These are phyloP conservation scores for Heliconius hortense DNA, from an alignment of 2,888 invertebrate species.

Conservation along the genomic window DNA sequence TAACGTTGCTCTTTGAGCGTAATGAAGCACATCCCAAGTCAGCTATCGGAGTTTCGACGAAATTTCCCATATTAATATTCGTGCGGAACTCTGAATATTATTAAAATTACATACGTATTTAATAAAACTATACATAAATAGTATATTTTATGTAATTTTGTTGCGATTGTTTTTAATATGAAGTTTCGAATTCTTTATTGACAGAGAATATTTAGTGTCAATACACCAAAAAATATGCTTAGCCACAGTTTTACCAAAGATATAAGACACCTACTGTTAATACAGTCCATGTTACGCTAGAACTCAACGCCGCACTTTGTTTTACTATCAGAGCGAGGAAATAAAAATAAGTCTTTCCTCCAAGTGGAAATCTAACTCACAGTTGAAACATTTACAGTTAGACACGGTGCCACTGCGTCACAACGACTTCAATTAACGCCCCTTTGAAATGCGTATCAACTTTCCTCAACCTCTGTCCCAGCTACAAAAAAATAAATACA, in stretches of 20 bases:
- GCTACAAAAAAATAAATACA: no score
- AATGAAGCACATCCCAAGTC: slow-evolving; percentile 40
- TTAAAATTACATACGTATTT: neutral
- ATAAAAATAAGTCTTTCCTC: neutral
- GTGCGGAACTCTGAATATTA: slow-evolving; percentile 12
- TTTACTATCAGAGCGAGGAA: neutral
- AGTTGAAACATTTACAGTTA: neutral
- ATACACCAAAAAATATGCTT: no score
- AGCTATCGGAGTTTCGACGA: slow-evolving; percentile 32
- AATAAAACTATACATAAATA: no score
- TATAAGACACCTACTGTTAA: neutral
- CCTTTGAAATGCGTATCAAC: no score
- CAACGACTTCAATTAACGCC: neutral
- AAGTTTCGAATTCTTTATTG: neutral
- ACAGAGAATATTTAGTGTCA: no score
- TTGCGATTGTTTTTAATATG: neutral
- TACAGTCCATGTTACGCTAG: neutral
- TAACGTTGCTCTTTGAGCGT: slow-evolving; percentile 18
- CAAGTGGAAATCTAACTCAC: neutral
- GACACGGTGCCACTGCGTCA: no score
- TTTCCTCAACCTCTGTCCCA: no score
- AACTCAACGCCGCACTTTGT: no score
- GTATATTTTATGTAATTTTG: no score
- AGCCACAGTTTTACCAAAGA: neutral
- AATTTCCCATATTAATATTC: slow-evolving; percentile 31